Evolutionary conservation across 2,888 invertebrate species (phyloP), one percentile per base, ranked within the genome.

Genomic region (Folsomia manolachei): DNA sequence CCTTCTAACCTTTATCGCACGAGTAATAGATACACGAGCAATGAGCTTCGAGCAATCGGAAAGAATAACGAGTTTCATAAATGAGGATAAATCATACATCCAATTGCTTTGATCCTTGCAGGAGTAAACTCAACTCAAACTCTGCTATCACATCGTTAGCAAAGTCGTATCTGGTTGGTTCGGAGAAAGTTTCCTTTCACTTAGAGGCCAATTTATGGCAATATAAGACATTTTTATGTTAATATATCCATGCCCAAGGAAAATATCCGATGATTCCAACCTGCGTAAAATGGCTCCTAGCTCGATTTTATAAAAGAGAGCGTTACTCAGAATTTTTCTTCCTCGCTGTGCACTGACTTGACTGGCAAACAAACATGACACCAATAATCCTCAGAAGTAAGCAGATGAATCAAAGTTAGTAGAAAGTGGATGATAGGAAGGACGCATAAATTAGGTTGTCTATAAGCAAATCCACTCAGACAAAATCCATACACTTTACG

Each of bases 291-390:
- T 51, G 51, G 51, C 9, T 51, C 51, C 9, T 18, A 51, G 39
- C 39, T 39, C 4, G 14, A 39, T 39, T 4, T 9, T 14, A 39
- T 39, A 39, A 14, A 39, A 4, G 39, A 39, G 39, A 39, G 7
- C 4, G 39, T 39, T 39, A 9, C 39, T 39, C 14, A 9, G 39
- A 39, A 39, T 56, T 56, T 56, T 56, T 56, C 56, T 4, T 56
- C n/a, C n/a, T 19, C 56, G n/a, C 56, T 56, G 4, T 18, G 21
- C 19, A n/a, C n/a, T n/a, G n/a, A n/a, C n/a, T n/a, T n/a, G n/a
- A n/a, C n/a, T n/a, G n/a, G n/a, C n/a, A n/a, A 56, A 39, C 39
- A 56, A 56, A 56, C 56, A 21, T 56, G 56, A 56, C 56, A 56
- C 7, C 18, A 21, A 56, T 56, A 56, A 51, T 51, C 51, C 51